Evolutionary conservation across 1,140 invertebrate genomes (phyloP), one percentile per base, ranked within the genome.

Genomic region (Acromyrmex heyeri): DNA sequence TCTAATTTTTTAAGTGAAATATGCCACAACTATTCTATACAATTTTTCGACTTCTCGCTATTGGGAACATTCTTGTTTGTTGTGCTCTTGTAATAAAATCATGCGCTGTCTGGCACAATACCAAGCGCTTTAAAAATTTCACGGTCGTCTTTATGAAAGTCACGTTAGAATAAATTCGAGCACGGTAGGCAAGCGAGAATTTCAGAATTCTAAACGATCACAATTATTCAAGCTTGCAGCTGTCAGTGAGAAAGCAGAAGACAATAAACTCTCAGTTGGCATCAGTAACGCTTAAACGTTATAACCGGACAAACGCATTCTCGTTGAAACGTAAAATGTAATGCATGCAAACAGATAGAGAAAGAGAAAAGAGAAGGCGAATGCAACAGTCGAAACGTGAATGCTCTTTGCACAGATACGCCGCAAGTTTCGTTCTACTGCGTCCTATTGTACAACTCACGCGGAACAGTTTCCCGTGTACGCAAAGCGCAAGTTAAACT

Each of bases 361-460:
- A 62, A 38, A 38, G 48, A 87, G 27, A 57, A 6, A 6, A 64
- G 1, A 27, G 18, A n/a, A 44, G n/a, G 7, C 7, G 14, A 16
- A 59, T 76, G 50, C 61, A 77, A 61, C 38, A 67, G 55, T 62
- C 57, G 69, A 75, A 89, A 30, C 5, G 38, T 10, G n/a, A 88
- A 88, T 83, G 38, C 67, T 86, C 88, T 86, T 86, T 78, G 61
- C 87, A 70, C 87, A 70, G 83, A 88, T 67, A 85, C 38, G 27
- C 16, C 55, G 34, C 27, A 55, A 67, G 67, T 85, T 88, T 88
- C 83, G 27, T 50, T 57, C 50, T 55, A 44, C 70, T 59, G 21
- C 48, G 30, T 55, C 14, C 62, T 30, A 48, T 44, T 34, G 57
- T 87, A 44, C 67, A 67, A 73, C 55, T 83, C 61, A 64, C 69